Evolutionary conservation across 1,140 invertebrate genomes (phyloP), one percentile per base, ranked within the genome.

Genomic region (Drosophila quadrilineata): DNA sequence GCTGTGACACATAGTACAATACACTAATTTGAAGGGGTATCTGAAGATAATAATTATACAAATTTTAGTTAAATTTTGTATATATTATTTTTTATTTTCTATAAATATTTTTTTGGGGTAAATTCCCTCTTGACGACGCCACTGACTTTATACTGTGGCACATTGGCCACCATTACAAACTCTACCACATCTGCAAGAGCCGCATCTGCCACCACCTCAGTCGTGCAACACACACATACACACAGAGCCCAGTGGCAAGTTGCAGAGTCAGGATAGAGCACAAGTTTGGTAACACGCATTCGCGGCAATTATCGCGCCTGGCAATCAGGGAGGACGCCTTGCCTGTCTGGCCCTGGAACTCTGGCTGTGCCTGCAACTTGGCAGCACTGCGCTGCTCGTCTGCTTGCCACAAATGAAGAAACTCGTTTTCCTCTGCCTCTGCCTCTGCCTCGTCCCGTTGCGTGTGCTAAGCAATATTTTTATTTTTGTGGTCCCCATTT

Each of bases 101-200:
- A 6, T 40, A 9, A 14, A 36, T 36, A 36, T 36, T 36, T 5
- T 9, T 35, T 35, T 22, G 0, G n/a, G n/a, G n/a, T n/a, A 24
- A 22, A 45, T 17, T 3, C 28, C 57, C 68, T 41, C 48, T 41
- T 12, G 3, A 1, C 12, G 33, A n/a, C 63, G 57, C 69, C 77
- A 10, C 64, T 76, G 75, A 6, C 14, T 17, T 6, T 29, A 19
- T 35, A 14, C 24, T 46, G 43, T 48, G 43, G 43, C 31, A 57
- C 64, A 46, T 26, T 60, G 40, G 52, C 77, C 77, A 85, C 77
- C 77, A 84, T 84, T 85, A 74, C 79, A 63, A 84, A 85, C 77
- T 85, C 79, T 74, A 77, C 74, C 79, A 84, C 73, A 85, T 74
- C 54, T 31, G 62, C 35, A 28, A 36, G 54, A 57, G 56, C 63